phyloP scores from a whole-genome alignment of 2,888 invertebrate genomes.

The Cephus spinipes region DNA sequence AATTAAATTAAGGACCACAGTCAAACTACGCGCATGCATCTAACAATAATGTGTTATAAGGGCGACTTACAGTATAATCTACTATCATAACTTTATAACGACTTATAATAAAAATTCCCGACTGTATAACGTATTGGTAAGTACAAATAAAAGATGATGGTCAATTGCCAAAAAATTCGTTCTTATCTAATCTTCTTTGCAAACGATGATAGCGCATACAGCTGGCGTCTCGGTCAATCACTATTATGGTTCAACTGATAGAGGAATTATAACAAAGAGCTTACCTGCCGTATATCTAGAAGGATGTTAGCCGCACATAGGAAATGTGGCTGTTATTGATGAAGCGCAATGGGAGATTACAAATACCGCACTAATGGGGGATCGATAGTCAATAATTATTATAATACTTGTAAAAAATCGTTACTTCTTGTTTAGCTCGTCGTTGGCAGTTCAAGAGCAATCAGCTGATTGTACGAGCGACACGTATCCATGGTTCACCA shows the following conservation, averaged over 20 bases:
- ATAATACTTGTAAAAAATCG: constrained; percentile 17
- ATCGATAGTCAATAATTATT: constrained; percentile 10
- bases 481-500: not conserved
- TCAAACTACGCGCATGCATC: not conserved
- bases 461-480: constrained; percentile 19
- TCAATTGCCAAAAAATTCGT: not conserved
- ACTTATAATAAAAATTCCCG: not conserved
- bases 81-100: not conserved
- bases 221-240: not conserved
- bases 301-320: not conserved
- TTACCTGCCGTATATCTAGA: not conserved
- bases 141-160: not conserved
- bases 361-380: not conserved
- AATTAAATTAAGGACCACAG: not conserved
- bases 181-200: constrained; percentile 2
- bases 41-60: not conserved
- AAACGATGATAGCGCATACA: not conserved
- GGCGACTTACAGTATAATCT: not conserved
- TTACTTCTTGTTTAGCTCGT: constrained; percentile 12
- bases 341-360: not conserved
- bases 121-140: not conserved
- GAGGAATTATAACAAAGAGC: not conserved
- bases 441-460: constrained; percentile 23
- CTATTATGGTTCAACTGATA: not conserved
- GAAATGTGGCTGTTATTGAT: not conserved